A percentile compares a stretch with the other conserved stretches of the same genome.
These are phyloP conservation scores for Drosophila phalerata DNA, from an alignment of 2,888 invertebrate genomes.

Conservation along the genomic window DNA sequence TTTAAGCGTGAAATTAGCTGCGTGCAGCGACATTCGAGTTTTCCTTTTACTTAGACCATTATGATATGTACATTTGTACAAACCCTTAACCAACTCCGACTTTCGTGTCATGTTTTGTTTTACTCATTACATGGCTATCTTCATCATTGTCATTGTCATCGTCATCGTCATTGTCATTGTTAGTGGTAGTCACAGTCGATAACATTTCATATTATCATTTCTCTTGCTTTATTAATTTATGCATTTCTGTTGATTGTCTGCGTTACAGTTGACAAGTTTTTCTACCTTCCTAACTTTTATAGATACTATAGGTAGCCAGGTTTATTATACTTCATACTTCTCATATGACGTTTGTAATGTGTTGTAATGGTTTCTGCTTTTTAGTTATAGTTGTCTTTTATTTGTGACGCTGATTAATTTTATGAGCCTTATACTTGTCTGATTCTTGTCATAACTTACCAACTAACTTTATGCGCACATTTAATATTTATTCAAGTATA, in stretches of 20 bases:
- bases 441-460: conserved; percentile 22
- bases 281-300: not conserved
- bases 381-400: conserved; percentile 18
- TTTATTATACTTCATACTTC: conserved; percentile 30
- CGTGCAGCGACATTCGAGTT: conserved; percentile 55
- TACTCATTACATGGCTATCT: conserved; percentile 47
- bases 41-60: not conserved
- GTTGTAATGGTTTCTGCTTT: conserved; percentile 52
- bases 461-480: conserved; percentile 26
- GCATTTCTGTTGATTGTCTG: conserved; percentile 72
- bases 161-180: conserved; percentile 10
- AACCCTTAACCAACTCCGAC: conserved; percentile 50
- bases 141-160: conserved; percentile 22
- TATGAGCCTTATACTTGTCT: conserved; percentile 40
- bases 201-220: conserved; percentile 56
- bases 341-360: conserved; percentile 42
- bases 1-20: conserved; percentile 76
- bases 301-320: conserved; percentile 6
- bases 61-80: conserved; percentile 1
- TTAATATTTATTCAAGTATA: not conserved
- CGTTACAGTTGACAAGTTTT: conserved; percentile 80
- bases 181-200: conserved; percentile 64
- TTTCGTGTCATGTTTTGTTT: conserved; percentile 46
- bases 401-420: conserved; percentile 68
- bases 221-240: conserved; percentile 70